phyloP scores from a whole-genome alignment of 2,113 vertebrate species.

The Chaetodon auriga region DNA sequence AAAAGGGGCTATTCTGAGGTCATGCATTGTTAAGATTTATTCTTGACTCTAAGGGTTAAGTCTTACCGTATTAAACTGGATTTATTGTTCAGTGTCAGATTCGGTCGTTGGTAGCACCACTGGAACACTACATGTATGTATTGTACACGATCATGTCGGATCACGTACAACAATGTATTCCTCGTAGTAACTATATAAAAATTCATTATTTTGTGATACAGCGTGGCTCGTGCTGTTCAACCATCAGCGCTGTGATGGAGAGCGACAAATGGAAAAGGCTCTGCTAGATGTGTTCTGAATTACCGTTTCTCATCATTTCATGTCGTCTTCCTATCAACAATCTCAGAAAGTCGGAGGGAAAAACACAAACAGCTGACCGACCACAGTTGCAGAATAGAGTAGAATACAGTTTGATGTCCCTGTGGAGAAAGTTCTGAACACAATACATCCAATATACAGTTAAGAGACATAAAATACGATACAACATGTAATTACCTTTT shows the following conservation, averaged over 20 bases:
- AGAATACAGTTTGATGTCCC: not conserved
- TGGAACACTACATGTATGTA: no score
- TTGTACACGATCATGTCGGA: not conserved
- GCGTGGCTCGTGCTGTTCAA: no score
- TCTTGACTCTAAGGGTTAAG: not conserved
- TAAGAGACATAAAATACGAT: not conserved
- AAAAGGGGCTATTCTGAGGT: no score
- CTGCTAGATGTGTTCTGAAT: not conserved
- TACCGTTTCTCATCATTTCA: no score
- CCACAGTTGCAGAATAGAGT: not conserved
- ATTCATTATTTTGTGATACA: no score
- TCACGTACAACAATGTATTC: not conserved
- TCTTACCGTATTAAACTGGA: no score
- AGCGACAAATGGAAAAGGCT: no score
- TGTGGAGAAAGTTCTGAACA: not conserved
- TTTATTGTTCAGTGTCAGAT: no score
- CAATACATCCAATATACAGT: not conserved
- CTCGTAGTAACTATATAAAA: no score
- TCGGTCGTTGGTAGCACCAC: no score
- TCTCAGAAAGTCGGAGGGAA: no score
- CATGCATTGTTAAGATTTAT: not conserved
- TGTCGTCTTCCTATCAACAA: not conserved
- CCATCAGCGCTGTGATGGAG: no score
- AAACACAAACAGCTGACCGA: not conserved
- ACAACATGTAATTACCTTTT: not conserved